Conservation (phyloP, 2,888 invertebrate species). For the Sympetrum striolatum region DNA sequence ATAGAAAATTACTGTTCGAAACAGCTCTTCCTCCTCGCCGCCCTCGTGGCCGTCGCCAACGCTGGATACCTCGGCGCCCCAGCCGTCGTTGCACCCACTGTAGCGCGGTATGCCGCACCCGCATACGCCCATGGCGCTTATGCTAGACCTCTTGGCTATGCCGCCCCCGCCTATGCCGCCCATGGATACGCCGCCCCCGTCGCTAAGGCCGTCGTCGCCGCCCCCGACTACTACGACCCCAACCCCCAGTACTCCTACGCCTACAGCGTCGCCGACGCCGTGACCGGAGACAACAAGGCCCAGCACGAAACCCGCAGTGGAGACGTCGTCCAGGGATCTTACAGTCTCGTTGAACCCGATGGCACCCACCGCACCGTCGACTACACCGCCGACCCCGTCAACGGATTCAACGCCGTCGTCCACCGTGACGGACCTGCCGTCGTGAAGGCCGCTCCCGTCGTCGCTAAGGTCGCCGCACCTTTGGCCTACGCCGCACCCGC, state of each 20-base stretch:
- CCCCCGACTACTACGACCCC: constrained; percentile 44
- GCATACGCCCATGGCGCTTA: constrained; percentile 45
- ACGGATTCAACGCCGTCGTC: constrained; percentile 47
- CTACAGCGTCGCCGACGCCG: constrained; percentile 32
- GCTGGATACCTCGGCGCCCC: constrained; percentile 49
- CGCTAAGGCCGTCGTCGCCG: constrained; percentile 43
- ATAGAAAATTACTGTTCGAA: not conserved
- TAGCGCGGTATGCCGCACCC: not conserved
- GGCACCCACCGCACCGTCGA: constrained; percentile 44
- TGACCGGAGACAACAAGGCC: constrained; percentile 44
- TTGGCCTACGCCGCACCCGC: constrained; percentile 10
- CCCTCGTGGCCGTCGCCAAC: constrained; percentile 47
- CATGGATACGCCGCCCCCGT: constrained; percentile 44
- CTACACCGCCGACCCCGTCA: constrained; percentile 46
- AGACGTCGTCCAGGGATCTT: constrained; percentile 41
- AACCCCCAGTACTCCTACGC: constrained; percentile 45
- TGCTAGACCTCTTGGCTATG: constrained; percentile 36
- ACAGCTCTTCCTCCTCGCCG: constrained; percentile 47
- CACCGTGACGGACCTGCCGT: constrained; percentile 45
- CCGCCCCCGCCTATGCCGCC: constrained; percentile 38
- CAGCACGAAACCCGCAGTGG: constrained; percentile 45
- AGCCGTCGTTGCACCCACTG: constrained; percentile 42
- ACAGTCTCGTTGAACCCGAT: constrained; percentile 38
- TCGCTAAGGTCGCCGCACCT: constrained; percentile 43
- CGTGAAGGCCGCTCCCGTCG: constrained; percentile 37